Base-by-base conservation (phyloP, 2,113 vertebrate genomes). In the Myxocyprinus asiaticus region DNA sequence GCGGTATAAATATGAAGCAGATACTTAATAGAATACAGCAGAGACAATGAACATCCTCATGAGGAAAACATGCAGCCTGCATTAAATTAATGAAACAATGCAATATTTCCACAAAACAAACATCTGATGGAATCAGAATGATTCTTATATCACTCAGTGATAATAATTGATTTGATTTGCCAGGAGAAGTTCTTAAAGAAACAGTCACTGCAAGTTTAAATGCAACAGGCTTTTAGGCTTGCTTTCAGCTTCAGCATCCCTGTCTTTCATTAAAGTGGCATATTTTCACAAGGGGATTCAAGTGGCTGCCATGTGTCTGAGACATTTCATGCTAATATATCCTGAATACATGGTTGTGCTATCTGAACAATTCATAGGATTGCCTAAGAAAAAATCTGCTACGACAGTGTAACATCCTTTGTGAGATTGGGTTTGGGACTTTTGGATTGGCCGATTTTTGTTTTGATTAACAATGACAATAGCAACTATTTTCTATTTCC, bases 241-340 rank as follows among this genome's bases (percentile, higher is more conserved):
- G 22, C 8, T n/a, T 44, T 71, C 15, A 9, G 17, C 44, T 76
- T 76, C 7, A 33, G 22, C 4, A 15, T 33, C 47, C 48, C 68
- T 79, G 78, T 70, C 50, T 79, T 79, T 72, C 50, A 79, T 73
- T 66, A 58, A 58, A 45, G 53, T 64, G 42, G 48, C 7, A 43
- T 64, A n/a, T 65, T 65, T 79, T 72, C 68, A 71, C 17, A 72
- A 72, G 68, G 47, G 67, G 7, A 44, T 72, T n/a, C 68, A 72
- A 72, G 68, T 79, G 68, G 59, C 56, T 79, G 50, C 68, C 77
- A 79, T 79, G 77, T 79, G 77, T 72, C 50, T 3, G 7, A 63
- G 48, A 53, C 59, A n/a, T 45, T 42, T 65, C 68, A 64, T 79
- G 68, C 77, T 79, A 79, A 79, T 71, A 48, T 53, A 45, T 43